phyloP scores from a whole-genome alignment of 23 tunicate species.

The Trididemnum nubilum region DNA sequence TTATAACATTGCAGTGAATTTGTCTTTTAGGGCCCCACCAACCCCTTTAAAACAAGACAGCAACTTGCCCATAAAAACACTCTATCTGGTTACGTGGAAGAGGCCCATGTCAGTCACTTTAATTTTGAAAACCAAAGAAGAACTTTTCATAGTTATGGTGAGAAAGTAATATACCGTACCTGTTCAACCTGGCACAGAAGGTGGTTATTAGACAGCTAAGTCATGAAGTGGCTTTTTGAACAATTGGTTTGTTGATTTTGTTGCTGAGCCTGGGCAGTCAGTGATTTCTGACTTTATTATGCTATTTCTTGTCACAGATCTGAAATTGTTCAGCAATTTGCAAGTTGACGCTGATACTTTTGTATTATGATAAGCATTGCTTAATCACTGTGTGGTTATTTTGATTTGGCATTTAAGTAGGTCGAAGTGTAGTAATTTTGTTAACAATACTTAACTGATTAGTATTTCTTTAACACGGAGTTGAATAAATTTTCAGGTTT shows the following conservation, averaged over 20 bases:
- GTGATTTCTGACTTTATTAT: too few species aligned
- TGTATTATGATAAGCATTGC: too few species aligned
- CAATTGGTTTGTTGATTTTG: background rate
- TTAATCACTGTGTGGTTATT: too few species aligned
- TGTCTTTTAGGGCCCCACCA: slow-evolving; percentile 74
- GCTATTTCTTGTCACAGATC: too few species aligned
- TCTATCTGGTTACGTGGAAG: slow-evolving; percentile 86
- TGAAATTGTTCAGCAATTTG: too few species aligned
- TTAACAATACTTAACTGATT: background rate
- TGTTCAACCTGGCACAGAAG: too few species aligned
- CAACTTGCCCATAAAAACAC: slow-evolving; percentile 89
- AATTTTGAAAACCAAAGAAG: slow-evolving; percentile 97
- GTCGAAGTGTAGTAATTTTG: too few species aligned
- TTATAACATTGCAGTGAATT: too few species aligned
- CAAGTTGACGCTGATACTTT: too few species aligned
- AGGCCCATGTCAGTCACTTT: slow-evolving; percentile 80
- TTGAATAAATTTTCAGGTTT: slow-evolving; percentile 66
- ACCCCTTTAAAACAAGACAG: slow-evolving; percentile 90
- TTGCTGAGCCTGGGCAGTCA: background rate
- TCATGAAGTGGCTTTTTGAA: too few species aligned
- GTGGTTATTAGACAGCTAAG: too few species aligned
- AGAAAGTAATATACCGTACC: background rate
- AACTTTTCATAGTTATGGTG: slow-evolving; percentile 97
- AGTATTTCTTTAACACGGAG: background rate
- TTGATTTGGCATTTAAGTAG: too few species aligned